Evolutionary conservation across 2,113 vertebrate genomes (phyloP).

Genomic region (Xiphophorus couchianus): DNA sequence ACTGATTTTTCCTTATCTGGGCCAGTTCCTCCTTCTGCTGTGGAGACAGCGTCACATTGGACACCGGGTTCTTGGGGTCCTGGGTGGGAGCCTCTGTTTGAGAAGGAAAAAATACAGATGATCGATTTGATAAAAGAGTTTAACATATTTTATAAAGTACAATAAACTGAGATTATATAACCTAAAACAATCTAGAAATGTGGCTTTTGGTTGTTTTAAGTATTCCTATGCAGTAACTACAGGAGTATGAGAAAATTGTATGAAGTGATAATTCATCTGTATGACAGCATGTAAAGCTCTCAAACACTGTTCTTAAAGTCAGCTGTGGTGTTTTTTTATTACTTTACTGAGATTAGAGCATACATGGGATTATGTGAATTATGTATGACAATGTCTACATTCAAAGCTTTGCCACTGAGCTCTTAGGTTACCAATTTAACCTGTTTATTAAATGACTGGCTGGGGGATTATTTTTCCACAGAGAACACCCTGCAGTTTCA

Average conservation of each 20-base stretch:
- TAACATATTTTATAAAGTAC: not conserved
- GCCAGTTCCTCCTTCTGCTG: constrained; percentile 73
- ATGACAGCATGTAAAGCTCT: constrained; percentile 20
- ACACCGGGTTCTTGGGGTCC: constrained; percentile 49
- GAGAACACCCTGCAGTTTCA: too few relatives aligned
- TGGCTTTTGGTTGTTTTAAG: not conserved
- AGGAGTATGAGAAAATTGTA: not conserved
- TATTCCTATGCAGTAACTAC: not conserved
- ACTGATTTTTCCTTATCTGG: constrained; percentile 60
- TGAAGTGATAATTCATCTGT: too few relatives aligned
- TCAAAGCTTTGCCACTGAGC: not conserved
- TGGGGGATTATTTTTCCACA: not conserved
- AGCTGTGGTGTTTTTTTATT: constrained; percentile 20
- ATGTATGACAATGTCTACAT: constrained; percentile 12
- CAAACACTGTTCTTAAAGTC: constrained; percentile 34
- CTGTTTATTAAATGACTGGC: not conserved
- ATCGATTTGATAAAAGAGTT: not conserved
- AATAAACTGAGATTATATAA: not conserved
- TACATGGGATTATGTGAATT: constrained; percentile 64
- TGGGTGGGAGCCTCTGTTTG: constrained; percentile 69
- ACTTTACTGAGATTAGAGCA: constrained; percentile 65
- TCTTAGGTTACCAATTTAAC: not conserved
- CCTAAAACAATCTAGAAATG: not conserved
- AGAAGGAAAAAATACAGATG: not conserved
- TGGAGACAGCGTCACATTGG: constrained; percentile 70